Base-by-base conservation (phyloP, 2,113 vertebrate species). In the Epinephelus fuscoguttatus region DNA sequence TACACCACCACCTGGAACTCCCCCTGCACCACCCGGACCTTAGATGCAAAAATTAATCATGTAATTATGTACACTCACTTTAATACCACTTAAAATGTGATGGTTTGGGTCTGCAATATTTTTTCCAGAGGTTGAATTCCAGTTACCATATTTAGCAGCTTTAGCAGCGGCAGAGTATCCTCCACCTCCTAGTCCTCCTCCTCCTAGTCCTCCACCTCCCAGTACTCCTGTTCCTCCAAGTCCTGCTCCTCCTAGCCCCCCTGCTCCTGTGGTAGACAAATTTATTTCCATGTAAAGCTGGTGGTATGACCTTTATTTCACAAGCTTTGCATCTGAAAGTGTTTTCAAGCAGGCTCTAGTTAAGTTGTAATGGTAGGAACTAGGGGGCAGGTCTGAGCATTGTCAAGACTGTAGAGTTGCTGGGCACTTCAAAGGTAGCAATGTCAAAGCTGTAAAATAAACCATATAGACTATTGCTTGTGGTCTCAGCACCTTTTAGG, bases 131-230 rank as follows among this genome's bases (percentile, higher is more conserved):
- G 30, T 62, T 9, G 3, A 21, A 76, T 69, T 70, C 12, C 11
- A 67, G 7, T 53, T 80, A 92, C 90, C 92, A 81, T 92, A 93
- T 90, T 93, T 93, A 47, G 89, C 89, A 80, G 91, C 91, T 80
- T 93, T 93, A 42, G 84, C 76, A 89, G 89, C 88, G 76, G 88
- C 68, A 71, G 74, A 62, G 47, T 83, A 78, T 71, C 76, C 81
- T 50, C 84, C 87, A 18, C 66, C 83, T 61, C 69, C 82, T 0
- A 55, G 45, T 62, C 62, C 68, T 80, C 59, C 67, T 1, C 49
- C 19, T 67, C 81, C 78, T 37, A 19, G 49, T 5, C 70, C 84
- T 60, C 57, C 59, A 13, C 49, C 61, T 21, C 52, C 74, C 15
- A 50, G 9, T 59, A 55, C 82, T 27, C 72, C 78, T 56, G 61